Conservation (phyloP, 2,797 vertebrate genomes). For the Lutra lutra region DNA sequence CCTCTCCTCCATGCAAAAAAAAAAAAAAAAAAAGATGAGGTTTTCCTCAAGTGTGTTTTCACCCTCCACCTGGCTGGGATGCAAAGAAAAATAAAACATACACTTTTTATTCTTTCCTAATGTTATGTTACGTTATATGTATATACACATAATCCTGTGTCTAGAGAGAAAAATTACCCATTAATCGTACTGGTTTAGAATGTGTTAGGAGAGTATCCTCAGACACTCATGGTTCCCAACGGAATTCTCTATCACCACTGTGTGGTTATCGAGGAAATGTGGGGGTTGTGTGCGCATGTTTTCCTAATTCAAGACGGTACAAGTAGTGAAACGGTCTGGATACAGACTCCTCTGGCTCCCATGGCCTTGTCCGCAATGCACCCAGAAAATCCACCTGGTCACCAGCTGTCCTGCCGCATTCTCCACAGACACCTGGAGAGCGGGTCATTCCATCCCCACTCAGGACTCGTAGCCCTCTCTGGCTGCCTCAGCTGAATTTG, state of each 20-base stretch:
- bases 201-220: not conserved
- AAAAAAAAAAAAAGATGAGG: too few relatives aligned
- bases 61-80: fast-evolving
- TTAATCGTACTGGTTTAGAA: not conserved
- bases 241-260: fast-evolving
- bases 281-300: not conserved
- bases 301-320: too few relatives aligned
- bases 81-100: not conserved
- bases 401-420: too few relatives aligned
- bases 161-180: not conserved
- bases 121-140: not conserved
- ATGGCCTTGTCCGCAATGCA: fast-evolving
- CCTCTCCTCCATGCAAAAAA: not conserved
- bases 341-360: not conserved
- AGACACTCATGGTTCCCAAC: fast-evolving
- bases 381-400: not conserved
- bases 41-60: not conserved
- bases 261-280: too few relatives aligned
- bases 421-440: not conserved
- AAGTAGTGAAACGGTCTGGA: too few relatives aligned
- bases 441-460: too few relatives aligned
- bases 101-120: not conserved
- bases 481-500: not conserved
- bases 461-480: not conserved
- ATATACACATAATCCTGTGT: fast-evolving